Conservation (phyloP, 2,797 vertebrate genomes). For the Hemitrygon akajei region DNA sequence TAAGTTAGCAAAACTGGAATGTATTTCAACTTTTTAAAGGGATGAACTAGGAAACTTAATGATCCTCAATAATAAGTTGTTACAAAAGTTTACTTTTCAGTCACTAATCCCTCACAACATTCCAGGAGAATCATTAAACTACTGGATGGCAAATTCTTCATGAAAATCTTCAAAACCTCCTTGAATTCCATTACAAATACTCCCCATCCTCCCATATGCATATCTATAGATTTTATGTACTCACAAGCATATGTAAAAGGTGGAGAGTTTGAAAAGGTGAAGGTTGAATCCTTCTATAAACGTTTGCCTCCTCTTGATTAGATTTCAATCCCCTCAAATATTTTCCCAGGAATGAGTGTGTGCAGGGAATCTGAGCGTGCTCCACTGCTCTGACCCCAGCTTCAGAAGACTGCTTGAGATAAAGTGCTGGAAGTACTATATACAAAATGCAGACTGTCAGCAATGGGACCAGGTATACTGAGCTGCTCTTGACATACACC, state of each 20-base stretch:
- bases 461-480: slow-evolving; percentile 37
- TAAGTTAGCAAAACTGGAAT: background rate
- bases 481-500: background rate
- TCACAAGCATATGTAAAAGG: background rate
- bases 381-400: slow-evolving; percentile 13
- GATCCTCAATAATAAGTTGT: slow-evolving; percentile 41
- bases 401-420: slow-evolving; percentile 41
- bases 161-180: slow-evolving; percentile 20
- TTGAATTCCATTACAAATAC: background rate
- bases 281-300: slow-evolving; percentile 42
- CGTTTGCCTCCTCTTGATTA: slow-evolving; percentile 36
- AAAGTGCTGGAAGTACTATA: slow-evolving; percentile 34
- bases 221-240: background rate
- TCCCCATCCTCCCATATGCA: slow-evolving; percentile 20
- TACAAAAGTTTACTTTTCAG: slow-evolving; percentile 42
- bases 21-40: slow-evolving; percentile 17
- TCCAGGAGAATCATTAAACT: slow-evolving; percentile 40
- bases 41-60: slow-evolving; percentile 41
- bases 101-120: slow-evolving; percentile 42
- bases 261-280: slow-evolving; percentile 35
- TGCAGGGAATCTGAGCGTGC: slow-evolving; percentile 37
- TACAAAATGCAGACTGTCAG: slow-evolving; percentile 33
- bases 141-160: slow-evolving; percentile 22
- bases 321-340: slow-evolving; percentile 34
- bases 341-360: slow-evolving; percentile 39